Base-by-base conservation (phyloP, 1,140 invertebrate species). In the Metopolophium dirhodum region DNA sequence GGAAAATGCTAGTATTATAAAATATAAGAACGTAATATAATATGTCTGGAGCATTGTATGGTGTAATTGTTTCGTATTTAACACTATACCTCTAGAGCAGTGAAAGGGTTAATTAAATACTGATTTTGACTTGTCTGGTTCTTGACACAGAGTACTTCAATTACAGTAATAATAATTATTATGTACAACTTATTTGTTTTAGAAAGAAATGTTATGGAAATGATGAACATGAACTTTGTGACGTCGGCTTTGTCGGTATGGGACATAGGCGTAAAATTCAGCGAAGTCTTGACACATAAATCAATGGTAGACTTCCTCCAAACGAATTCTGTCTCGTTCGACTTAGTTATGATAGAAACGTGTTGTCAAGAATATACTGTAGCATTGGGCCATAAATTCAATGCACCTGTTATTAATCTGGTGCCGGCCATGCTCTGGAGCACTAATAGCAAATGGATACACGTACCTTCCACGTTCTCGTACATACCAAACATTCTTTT, bases 401-500 rank as follows among this genome's bases (percentile, higher is more conserved):
- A 94, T 45, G 95, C 94, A 3, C 94, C 94, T 30, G 94, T 94
- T 61, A 94, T 95, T 14, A 92, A 90, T 8, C 18, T 94, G 51
- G 26, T 22, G 6, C 92, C 94, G 0, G 11, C 77, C 30, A 83
- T 61, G 87, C 11, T 91, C 26, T 89, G 87, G 85, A 68, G n/a
- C 2, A 57, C 37, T 18, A 41, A 86, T 2, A 82, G 37, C 68
- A 93, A 92, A 85, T 93, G 68, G 92, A 9, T 94, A 41, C 90
- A 91, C 22, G 49, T 94, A 4, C 94, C 94, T 14, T 89, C 92
- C 20, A 94, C 94, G 7, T 94, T 94, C 51, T 93, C 94, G 8
- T 97, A 96, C 94, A 95, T 97, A 0, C 96, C 97, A 0, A 95
- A 95, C 94, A 94, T 95, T 51, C 95, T 96, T 23, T 93, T 96